phyloP scores from a whole-genome alignment of 2,797 vertebrate genomes.

The Xenentodon cancila region DNA sequence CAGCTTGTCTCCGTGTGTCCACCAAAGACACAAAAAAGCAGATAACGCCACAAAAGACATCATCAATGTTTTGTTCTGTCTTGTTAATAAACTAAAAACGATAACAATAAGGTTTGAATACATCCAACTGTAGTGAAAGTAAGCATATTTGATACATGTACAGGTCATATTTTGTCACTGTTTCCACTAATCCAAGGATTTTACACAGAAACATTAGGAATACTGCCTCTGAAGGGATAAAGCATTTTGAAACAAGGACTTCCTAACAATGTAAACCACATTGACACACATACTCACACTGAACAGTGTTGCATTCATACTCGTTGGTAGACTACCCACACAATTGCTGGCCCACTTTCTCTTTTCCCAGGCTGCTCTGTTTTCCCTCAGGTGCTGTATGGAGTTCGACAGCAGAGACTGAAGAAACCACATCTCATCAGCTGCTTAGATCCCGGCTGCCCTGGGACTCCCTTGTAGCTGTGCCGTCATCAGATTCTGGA shows the following conservation, averaged over 20 bases:
- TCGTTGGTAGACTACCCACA: constrained; percentile 11
- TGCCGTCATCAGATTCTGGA: constrained; percentile 22
- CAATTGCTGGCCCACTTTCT: constrained; percentile 51
- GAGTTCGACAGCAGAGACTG: constrained; percentile 54
- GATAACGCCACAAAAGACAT: too few species aligned
- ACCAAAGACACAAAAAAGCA: too few species aligned
- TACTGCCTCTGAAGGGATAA: too few species aligned
- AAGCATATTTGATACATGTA: background rate
- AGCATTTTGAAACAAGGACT: background rate
- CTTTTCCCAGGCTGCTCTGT: constrained; percentile 69
- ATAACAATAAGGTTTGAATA: too few species aligned
- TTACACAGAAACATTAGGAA: background rate
- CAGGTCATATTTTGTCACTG: background rate
- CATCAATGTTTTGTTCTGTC: too few species aligned
- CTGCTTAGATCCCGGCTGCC: constrained; percentile 43
- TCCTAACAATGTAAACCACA: constrained; percentile 16
- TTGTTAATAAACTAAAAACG: too few species aligned
- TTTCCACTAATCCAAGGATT: too few species aligned
- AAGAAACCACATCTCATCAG: constrained; percentile 72
- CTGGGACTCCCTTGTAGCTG: constrained; percentile 18
- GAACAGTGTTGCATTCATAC: constrained; percentile 18
- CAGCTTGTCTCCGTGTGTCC: too few species aligned
- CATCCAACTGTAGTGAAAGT: too few species aligned
- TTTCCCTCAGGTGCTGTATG: constrained; percentile 61
- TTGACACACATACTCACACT: background rate